Base-by-base conservation (phyloP, 1,140 invertebrate species). In the Ips nitidus region DNA sequence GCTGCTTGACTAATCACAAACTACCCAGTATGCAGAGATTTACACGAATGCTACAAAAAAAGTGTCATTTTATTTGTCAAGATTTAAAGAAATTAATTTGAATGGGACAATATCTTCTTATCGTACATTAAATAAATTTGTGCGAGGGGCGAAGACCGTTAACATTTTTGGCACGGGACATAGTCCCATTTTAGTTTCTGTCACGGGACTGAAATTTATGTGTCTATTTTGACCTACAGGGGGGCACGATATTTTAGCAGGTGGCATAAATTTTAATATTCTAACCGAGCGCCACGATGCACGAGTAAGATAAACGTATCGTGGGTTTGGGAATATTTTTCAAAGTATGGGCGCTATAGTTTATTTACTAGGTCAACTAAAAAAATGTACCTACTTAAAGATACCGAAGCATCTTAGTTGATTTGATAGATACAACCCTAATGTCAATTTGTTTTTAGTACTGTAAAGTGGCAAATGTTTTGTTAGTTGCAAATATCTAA, bases 181-280 rank as follows among this genome's bases (percentile, higher is more conserved):
- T 59, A 41, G 64, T 60, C 40, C 66, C 66, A 61, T 68, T 60
- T 68, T 60, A 68, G 57, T 50, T 52, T 68, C 59, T 68, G 66
- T 59, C 66, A 57, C 39, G 42, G 36, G 36, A 50, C 45, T 6
- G 42, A 68, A 45, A 60, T 68, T 60, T 68, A 60, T 68, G 42
- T 56, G 45, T 45, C 66, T 61, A 60, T 68, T 68, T 61, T 55
- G 50, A 60, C 59, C 59, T 68, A 68, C 37, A 57, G 60, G 59
- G 57, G 56, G 22, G 22, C 22, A 60, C 56, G 45, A 68, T 68
- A 68, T 68, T 68, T 60, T 53, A 61, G 56, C 45, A 68, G 66
- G 57, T 60, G 55, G 52, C 47, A 66, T 66, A 66, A 66, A 66
- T 66, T 57, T 66, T 66, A 53, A 66, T 66, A 66, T 66, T 57